A percentile compares a stretch with the other conserved stretches of the same genome.
These are phyloP conservation scores for Clamator glandarius DNA, from an alignment of 2,797 vertebrate genomes.

Conservation along the genomic window DNA sequence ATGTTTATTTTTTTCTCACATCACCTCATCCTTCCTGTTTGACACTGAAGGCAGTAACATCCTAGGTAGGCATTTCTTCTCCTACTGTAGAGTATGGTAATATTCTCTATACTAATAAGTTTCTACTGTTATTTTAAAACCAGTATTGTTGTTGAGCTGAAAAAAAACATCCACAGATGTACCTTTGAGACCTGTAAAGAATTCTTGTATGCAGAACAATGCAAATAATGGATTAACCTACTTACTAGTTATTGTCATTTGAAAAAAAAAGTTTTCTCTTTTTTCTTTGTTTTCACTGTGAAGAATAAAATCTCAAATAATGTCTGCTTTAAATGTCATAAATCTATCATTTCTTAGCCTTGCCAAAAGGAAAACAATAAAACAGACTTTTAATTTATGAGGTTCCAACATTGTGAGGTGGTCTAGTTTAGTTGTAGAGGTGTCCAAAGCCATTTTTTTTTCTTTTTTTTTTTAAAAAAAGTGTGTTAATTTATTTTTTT, in stretches of 20 bases:
- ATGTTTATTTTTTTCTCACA: background rate
- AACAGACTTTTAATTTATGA: background rate
- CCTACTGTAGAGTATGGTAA: background rate
- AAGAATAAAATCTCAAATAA: background rate
- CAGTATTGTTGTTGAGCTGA: background rate
- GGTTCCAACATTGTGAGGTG: background rate
- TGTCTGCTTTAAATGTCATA: background rate
- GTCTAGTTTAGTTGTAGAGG: background rate
- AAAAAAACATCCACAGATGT: background rate
- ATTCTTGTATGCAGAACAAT: background rate
- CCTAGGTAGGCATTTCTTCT: background rate
- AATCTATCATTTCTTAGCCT: background rate
- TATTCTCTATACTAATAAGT: background rate
- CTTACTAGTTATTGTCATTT: background rate
- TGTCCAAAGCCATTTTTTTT: background rate
- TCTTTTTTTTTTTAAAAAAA: too few species aligned
- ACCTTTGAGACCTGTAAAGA: background rate
- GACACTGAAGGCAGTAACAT: background rate
- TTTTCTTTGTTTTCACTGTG: background rate
- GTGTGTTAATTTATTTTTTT: background rate
- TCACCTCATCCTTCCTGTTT: background rate
- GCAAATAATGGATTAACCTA: background rate
- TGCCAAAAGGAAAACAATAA: background rate
- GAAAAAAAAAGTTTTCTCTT: background rate
- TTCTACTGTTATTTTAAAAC: background rate